These are phyloP conservation scores for Scopus umbretta DNA, from an alignment of 2,113 vertebrate genomes.

Conservation along the genomic window DNA sequence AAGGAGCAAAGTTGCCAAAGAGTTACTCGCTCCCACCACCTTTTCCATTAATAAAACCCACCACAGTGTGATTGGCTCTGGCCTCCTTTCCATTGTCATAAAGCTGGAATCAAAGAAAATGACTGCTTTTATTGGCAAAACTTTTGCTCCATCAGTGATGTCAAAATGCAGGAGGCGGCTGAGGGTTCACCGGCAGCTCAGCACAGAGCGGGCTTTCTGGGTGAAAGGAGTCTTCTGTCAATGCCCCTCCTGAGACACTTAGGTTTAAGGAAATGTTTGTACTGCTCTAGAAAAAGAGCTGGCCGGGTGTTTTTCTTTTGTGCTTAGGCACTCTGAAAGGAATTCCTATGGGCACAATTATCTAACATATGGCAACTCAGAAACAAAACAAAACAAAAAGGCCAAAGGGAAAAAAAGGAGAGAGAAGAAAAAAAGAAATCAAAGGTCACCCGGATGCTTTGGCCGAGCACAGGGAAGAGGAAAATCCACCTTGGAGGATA, in stretches of 20 bases:
- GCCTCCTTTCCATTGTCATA: slow-evolving; percentile 61
- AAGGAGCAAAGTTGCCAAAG: background rate
- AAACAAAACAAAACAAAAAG: slow-evolving; percentile 56
- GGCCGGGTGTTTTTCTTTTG: slow-evolving; percentile 77
- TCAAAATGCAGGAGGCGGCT: slow-evolving; percentile 52
- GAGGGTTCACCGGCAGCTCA: slow-evolving; percentile 32
- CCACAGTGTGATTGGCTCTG: slow-evolving; percentile 6
- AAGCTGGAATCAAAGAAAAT: slow-evolving; percentile 68
- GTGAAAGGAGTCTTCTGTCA: slow-evolving; percentile 77
- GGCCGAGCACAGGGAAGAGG: slow-evolving; percentile 63
- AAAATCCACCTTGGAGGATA: slow-evolving; percentile 68
- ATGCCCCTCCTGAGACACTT: slow-evolving; percentile 73
- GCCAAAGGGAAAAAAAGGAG: background rate
- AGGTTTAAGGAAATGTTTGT: slow-evolving; percentile 80
- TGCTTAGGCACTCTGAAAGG: slow-evolving; percentile 76
- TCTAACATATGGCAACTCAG: slow-evolving; percentile 74
- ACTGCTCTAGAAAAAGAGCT: slow-evolving; percentile 72
- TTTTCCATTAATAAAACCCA: slow-evolving; percentile 68
- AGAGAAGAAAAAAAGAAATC: background rate
- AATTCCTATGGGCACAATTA: slow-evolving; percentile 77
- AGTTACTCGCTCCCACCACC: background rate
- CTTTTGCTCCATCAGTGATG: slow-evolving; percentile 56
- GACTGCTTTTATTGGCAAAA: slow-evolving; percentile 74
- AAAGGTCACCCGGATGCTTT: slow-evolving; percentile 69
- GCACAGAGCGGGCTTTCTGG: slow-evolving; percentile 10